Evolutionary conservation across 1,140 invertebrate species (phyloP).

Genomic region (Orchesella cincta): DNA sequence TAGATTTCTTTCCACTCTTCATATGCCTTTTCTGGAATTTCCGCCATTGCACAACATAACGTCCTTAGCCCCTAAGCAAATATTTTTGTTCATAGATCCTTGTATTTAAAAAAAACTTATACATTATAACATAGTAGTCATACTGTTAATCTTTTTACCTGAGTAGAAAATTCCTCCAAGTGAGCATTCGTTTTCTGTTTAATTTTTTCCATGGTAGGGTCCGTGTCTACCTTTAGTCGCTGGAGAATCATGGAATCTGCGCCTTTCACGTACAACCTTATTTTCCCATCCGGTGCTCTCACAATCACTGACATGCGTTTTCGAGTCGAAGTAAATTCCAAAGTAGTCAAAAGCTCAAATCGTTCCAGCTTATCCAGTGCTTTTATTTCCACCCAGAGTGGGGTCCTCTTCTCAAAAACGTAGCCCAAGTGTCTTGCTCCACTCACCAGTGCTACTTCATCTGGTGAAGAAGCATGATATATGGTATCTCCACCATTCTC

Average conservation of each 20-base stretch:
- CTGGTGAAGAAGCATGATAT: constrained; percentile 96
- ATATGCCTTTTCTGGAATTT: constrained; percentile 71
- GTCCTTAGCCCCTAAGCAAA: constrained; percentile 73
- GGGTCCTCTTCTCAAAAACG: constrained; percentile 85
- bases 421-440: constrained; percentile 86
- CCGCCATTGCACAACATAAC: constrained; percentile 81
- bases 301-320: constrained; percentile 95
- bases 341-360: constrained; percentile 90
- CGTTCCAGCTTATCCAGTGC: constrained; percentile 67
- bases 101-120: background rate
- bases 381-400: constrained; percentile 74
- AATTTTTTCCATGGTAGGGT: constrained; percentile 56
- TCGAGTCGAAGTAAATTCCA: constrained; percentile 91
- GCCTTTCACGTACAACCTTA: constrained; percentile 82
- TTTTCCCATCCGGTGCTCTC: constrained; percentile 72
- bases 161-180: constrained; percentile 87
- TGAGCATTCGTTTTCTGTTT: constrained; percentile 77
- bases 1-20: constrained; percentile 78
- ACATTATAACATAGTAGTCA: background rate
- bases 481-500: constrained; percentile 62
- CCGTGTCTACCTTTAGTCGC: constrained; percentile 60
- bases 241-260: constrained; percentile 70
- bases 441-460: constrained; percentile 81
- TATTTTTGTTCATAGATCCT: constrained; percentile 62
- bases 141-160: constrained; percentile 56